Percentiles rank a stretch among this genome's conserved stretches.
phyloP scores from a whole-genome alignment of 2,888 invertebrate genomes.

The Ochropleura leucogaster region DNA sequence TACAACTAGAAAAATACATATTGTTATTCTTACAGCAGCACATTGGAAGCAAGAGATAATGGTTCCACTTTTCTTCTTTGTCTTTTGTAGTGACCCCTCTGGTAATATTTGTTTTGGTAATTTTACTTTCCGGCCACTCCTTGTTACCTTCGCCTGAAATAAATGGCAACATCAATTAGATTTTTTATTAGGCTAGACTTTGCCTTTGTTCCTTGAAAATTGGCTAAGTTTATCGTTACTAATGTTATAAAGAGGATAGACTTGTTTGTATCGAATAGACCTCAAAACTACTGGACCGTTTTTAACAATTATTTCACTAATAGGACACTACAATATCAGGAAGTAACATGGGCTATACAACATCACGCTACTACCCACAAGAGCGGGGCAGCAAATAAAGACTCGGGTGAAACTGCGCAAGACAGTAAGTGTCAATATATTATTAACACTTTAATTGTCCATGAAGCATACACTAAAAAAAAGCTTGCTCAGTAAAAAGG shows the following conservation, averaged over 20 bases:
- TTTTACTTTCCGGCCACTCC: conserved; percentile 85
- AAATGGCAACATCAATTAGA: conserved; percentile 1
- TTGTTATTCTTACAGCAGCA: conserved; percentile 75
- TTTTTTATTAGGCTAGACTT: not conserved
- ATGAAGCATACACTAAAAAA: not conserved
- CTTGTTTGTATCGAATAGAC: no score
- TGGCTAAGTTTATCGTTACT: not conserved
- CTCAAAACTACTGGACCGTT: no score
- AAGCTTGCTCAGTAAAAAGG: no score
- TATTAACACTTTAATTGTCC: not conserved
- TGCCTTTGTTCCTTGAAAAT: not conserved
- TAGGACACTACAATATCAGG: no score
- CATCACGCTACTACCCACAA: no score
- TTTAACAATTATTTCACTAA: no score
- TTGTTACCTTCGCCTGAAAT: conserved; percentile 82
- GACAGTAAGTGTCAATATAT: not conserved
- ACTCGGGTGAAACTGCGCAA: no score
- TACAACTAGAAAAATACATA: not conserved
- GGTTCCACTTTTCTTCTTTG: conserved; percentile 77
- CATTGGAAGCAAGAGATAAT: conserved; percentile 83
- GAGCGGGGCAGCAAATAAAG: no score
- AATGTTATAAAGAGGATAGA: no score
- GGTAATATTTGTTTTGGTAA: conserved; percentile 81
- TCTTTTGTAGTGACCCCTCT: conserved; percentile 75
- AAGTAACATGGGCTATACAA: no score